Evolutionary conservation across 1,140 invertebrate genomes (phyloP).

Genomic region (Asobara japonica): DNA sequence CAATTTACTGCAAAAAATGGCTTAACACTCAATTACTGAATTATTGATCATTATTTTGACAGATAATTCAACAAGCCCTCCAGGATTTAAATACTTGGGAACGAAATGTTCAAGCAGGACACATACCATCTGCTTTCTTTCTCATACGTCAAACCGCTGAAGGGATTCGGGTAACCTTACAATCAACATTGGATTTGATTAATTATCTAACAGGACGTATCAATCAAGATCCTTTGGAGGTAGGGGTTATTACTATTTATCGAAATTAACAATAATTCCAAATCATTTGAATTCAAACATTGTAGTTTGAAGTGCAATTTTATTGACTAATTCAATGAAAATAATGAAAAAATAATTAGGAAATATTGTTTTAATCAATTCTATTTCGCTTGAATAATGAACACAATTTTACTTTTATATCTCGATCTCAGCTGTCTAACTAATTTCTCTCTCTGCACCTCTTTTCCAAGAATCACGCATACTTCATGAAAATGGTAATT

Average conservation of each 20-base stretch:
- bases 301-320: too few relatives aligned
- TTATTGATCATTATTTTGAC: not conserved
- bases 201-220: conserved; percentile 38
- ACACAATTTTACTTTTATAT: too few relatives aligned
- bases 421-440: too few relatives aligned
- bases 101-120: conserved; percentile 12
- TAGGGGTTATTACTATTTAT: conserved; percentile 23
- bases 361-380: too few relatives aligned
- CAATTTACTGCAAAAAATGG: not conserved
- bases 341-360: too few relatives aligned
- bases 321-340: too few relatives aligned
- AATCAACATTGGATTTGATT: conserved; percentile 37
- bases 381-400: too few relatives aligned
- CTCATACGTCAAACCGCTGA: conserved; percentile 35
- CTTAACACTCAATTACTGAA: not conserved
- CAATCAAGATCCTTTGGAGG: conserved; percentile 41
- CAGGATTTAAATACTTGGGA: conserved; percentile 34
- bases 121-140: conserved; percentile 24
- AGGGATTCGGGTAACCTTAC: conserved; percentile 33
- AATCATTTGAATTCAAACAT: conserved; percentile 10
- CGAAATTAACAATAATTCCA: conserved; percentile 18
- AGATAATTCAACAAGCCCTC: conserved; percentile 13
- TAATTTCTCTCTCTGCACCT: too few relatives aligned
- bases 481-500: too few relatives aligned
- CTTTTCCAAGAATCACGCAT: too few relatives aligned